phyloP scores from a whole-genome alignment of 2,888 invertebrate genomes.

The Pyrochroa serraticornis region DNA sequence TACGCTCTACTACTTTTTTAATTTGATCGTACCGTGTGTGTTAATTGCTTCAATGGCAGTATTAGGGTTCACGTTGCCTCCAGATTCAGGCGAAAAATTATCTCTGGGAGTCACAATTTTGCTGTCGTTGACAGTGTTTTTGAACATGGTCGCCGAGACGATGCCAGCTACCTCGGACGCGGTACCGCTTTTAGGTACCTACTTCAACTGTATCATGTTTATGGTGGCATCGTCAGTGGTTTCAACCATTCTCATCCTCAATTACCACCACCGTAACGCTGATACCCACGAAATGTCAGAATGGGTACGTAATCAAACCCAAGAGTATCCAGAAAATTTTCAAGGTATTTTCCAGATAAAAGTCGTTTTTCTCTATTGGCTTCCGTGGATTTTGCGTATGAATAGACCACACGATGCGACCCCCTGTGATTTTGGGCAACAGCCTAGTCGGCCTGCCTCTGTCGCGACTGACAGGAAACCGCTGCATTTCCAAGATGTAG shows the following conservation, averaged over 20 bases:
- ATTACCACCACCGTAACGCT: slow-evolving; percentile 96
- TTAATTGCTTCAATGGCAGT: slow-evolving; percentile 99
- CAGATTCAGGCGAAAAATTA: slow-evolving; percentile 98
- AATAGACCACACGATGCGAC: slow-evolving; percentile 65
- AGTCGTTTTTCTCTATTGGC: slow-evolving; percentile 93
- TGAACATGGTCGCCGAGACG: slow-evolving; percentile 98
- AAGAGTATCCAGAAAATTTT: not conserved
- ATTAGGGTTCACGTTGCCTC: slow-evolving; percentile 96
- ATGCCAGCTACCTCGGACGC: slow-evolving; percentile 98
- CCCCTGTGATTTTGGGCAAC: slow-evolving; percentile 48
- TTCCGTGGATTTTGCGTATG: slow-evolving; percentile 97
- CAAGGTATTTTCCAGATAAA: slow-evolving; percentile 70
- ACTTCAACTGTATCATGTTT: slow-evolving; percentile 99
- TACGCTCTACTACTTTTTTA: slow-evolving; percentile 99
- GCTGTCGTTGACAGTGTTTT: slow-evolving; percentile 96
- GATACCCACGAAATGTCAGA: slow-evolving; percentile 97
- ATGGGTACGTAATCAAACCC: slow-evolving; percentile 75
- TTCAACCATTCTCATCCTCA: slow-evolving; percentile 95
- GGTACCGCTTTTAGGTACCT: slow-evolving; percentile 89
- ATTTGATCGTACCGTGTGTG: slow-evolving; percentile 98
- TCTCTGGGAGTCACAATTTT: slow-evolving; percentile 97
- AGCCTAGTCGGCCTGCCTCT: slow-evolving; percentile 67
- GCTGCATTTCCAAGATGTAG: slow-evolving; percentile 57
- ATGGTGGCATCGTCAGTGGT: slow-evolving; percentile 99
- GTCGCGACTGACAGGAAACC: slow-evolving; percentile 55